A percentile compares a stretch with the other conserved stretches of the same genome.
Conservation (phyloP, 1,140 invertebrate species). For the Melipona quadrifasciata region DNA sequence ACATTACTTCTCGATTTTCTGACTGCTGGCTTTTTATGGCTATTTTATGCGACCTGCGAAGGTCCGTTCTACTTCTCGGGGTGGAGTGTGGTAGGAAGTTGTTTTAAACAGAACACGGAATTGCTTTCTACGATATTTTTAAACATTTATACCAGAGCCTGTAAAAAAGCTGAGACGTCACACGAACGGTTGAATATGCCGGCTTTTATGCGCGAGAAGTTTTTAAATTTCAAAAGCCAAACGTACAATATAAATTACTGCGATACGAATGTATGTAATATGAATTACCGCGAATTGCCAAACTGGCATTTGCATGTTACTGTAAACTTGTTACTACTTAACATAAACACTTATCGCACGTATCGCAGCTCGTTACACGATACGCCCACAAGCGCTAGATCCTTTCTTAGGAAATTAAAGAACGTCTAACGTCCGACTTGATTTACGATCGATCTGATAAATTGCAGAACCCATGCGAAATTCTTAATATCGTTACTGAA, state of each 20-base stretch:
- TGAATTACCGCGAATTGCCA: neutral
- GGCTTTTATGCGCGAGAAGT: neutral
- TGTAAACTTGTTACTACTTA: constrained; percentile 8
- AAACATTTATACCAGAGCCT: neutral
- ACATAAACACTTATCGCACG: neutral
- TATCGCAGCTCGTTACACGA: constrained; percentile 4
- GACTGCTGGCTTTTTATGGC: neutral
- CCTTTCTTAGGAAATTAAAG: constrained; percentile 17
- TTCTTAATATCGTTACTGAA: constrained; percentile 4
- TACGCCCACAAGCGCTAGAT: neutral
- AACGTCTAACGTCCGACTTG: constrained; percentile 9
- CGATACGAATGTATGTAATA: no score
- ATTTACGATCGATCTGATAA: constrained; percentile 43
- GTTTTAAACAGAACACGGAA: constrained; percentile 4
- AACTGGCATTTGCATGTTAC: constrained; percentile 4
- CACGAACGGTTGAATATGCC: neutral
- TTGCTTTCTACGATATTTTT: constrained; percentile 11
- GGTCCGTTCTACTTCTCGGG: neutral
- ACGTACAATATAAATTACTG: no score
- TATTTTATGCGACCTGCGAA: neutral
- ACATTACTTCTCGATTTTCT: neutral
- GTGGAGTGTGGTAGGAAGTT: neutral
- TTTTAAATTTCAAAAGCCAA: neutral
- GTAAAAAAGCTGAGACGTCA: neutral
- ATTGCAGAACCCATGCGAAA: neutral